phyloP scores from a whole-genome alignment of 2,797 vertebrate genomes.

The Netta rufina region DNA sequence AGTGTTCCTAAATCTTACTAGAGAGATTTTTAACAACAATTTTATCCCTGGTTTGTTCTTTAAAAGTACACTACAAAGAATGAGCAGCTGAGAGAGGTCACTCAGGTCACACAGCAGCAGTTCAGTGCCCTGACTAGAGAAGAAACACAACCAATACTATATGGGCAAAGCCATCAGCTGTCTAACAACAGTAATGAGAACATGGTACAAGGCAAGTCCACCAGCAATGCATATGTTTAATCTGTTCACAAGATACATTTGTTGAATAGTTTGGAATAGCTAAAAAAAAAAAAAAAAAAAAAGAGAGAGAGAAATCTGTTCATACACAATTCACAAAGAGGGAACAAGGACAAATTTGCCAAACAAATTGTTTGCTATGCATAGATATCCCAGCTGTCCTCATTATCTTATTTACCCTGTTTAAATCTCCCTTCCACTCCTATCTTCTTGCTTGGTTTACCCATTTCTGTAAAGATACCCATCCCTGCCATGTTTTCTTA shows the following conservation, averaged over 20 bases:
- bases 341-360: constrained; percentile 52
- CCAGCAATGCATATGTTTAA: constrained; percentile 33
- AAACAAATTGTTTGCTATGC: constrained; percentile 66
- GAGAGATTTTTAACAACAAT: constrained; percentile 9
- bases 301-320: constrained; percentile 64
- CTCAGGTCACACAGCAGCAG: neutral
- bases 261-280: constrained; percentile 38
- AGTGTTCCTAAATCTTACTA: neutral
- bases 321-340: constrained; percentile 39
- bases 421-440: constrained; percentile 48
- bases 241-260: constrained; percentile 44
- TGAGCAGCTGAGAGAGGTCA: constrained; percentile 17
- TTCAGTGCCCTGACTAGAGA: neutral
- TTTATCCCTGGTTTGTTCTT: constrained; percentile 7
- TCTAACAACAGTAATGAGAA: neutral
- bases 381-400: constrained; percentile 68
- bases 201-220: constrained; percentile 7
- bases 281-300: constrained; percentile 49
- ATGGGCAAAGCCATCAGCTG: neutral
- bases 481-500: neutral
- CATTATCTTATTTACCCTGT: constrained; percentile 60
- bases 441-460: constrained; percentile 21
- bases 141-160: neutral
- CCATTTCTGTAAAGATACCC: neutral
- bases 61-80: neutral